These are phyloP conservation scores for Cyaniris semiargus DNA, from an alignment of 2,888 invertebrate species.

Conservation along the genomic window DNA sequence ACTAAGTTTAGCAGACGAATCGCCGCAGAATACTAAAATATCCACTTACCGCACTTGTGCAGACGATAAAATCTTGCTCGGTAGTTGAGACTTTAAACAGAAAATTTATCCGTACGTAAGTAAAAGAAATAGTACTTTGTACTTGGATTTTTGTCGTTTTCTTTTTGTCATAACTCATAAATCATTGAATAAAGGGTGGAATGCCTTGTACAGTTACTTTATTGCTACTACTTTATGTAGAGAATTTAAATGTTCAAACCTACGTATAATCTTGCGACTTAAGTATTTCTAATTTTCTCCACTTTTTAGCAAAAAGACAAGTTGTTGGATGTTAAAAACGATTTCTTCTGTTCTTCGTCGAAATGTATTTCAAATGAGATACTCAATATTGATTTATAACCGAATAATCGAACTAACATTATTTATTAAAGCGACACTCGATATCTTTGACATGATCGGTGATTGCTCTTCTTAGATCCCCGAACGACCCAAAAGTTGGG, in stretches of 20 bases:
- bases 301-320: not conserved
- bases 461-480: not conserved
- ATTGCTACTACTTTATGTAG: not conserved
- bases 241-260: not conserved
- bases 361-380: not conserved
- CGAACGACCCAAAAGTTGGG: not conserved
- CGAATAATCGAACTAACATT: not conserved
- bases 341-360: not conserved
- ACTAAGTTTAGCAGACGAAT: not conserved
- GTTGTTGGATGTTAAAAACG: not conserved
- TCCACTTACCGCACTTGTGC: not conserved
- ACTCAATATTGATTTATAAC: not conserved
- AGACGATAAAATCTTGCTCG: constrained; percentile 1
- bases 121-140: constrained; percentile 8
- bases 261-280: not conserved
- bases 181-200: not conserved
- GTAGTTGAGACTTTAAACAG: not conserved
- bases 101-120: constrained; percentile 16
- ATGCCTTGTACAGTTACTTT: constrained; percentile 1
- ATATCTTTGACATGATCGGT: not conserved
- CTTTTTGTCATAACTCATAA: not conserved
- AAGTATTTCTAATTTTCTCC: not conserved
- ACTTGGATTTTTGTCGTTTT: constrained; percentile 2
- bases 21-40: not conserved
- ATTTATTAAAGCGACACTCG: not conserved